These are phyloP conservation scores for Himalopsyche anomala DNA, from an alignment of 2,888 invertebrate genomes.

Conservation along the genomic window DNA sequence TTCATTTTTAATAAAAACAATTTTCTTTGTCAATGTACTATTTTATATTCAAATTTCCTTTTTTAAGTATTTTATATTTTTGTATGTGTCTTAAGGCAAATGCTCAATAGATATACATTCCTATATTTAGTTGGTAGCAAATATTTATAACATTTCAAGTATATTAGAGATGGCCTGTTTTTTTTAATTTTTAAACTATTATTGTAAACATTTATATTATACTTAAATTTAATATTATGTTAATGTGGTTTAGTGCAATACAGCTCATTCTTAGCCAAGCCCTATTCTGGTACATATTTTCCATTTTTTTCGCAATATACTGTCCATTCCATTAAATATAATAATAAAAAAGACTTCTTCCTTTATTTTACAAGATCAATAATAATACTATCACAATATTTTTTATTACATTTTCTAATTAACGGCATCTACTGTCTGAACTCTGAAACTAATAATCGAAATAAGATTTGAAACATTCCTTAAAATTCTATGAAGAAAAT, in stretches of 20 bases:
- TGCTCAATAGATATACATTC: slow-evolving; percentile 63
- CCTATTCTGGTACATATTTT: neutral
- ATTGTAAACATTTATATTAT: slow-evolving; percentile 43
- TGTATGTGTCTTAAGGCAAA: slow-evolving; percentile 58
- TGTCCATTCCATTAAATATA: neutral
- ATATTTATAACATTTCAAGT: slow-evolving; percentile 19
- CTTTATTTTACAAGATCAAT: neutral
- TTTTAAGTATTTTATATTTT: slow-evolving; percentile 47
- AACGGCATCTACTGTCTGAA: neutral
- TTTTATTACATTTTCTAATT: no score
- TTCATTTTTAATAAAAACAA: neutral
- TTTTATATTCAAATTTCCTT: slow-evolving; percentile 6
- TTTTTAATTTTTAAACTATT: slow-evolving; percentile 21
- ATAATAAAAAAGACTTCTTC: neutral
- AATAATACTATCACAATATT: no score
- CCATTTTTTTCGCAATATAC: neutral
- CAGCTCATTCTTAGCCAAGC: slow-evolving; percentile 52
- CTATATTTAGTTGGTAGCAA: slow-evolving; percentile 53
- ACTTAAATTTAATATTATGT: slow-evolving; percentile 12
- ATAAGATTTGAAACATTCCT: no score
- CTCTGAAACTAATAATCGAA: no score
- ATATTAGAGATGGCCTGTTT: neutral
- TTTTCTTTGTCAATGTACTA: neutral
- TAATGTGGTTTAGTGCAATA: slow-evolving; percentile 54
- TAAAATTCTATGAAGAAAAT: no score